phyloP scores from a whole-genome alignment of 1,140 invertebrate genomes.

The Pseudomyrmex gracilis region DNA sequence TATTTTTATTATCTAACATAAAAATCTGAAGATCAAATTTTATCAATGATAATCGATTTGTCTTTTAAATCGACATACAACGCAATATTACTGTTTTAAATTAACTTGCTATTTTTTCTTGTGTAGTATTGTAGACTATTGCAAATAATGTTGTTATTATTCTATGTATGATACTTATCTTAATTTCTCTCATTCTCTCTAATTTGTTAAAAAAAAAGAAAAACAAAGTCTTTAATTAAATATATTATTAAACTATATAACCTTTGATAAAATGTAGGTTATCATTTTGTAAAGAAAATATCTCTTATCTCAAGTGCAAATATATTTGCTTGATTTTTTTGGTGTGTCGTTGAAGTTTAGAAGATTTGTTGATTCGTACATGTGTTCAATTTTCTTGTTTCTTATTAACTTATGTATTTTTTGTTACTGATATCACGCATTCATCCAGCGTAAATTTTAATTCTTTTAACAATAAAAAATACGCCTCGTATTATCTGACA shows the following conservation, averaged over 20 bases:
- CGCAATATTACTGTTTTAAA: neutral
- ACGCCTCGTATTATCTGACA: constrained; percentile 17
- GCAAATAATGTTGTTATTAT: neutral
- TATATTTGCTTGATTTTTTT: neutral
- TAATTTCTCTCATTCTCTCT: neutral
- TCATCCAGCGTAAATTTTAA: neutral
- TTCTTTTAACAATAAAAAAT: constrained; percentile 12
- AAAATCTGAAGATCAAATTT: constrained; percentile 17
- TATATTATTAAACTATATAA: neutral
- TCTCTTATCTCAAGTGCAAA: neutral
- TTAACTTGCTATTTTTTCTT: neutral
- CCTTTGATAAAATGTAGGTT: neutral
- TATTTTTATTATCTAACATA: constrained; percentile 2
- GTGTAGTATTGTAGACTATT: neutral
- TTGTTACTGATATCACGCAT: constrained; percentile 23
- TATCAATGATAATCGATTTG: neutral
- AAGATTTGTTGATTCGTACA: constrained; percentile 8
- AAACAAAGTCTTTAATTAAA: neutral
- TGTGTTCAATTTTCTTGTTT: neutral
- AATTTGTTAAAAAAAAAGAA: neutral
- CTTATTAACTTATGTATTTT: constrained; percentile 3
- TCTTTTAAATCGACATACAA: neutral
- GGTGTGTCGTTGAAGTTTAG: neutral
- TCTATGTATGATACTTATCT: neutral
- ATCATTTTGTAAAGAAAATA: neutral